Base-by-base conservation (phyloP, 2,797 vertebrate species). In the Pogoniulus pusillus region DNA sequence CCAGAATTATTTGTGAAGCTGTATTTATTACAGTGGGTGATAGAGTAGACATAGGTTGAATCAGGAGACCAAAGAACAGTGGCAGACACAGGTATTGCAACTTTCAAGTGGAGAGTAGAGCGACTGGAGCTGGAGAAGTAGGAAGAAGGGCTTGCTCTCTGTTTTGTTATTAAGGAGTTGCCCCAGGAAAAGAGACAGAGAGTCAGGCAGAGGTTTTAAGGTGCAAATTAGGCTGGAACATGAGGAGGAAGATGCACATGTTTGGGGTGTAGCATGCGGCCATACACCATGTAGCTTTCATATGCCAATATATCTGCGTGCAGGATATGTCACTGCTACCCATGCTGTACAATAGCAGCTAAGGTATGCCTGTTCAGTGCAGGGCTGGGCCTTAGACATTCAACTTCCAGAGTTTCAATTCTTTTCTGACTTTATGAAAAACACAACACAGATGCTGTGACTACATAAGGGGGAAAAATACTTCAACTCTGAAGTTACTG, bases 221-320 rank as follows among this genome's bases (percentile, higher is more conserved):
- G 19, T 41, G 20, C 13, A 53, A 20, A 43, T 22, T 59, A 35
- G 64, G 55, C 34, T 59, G 47, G 19, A 80, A 55, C 49, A 26
- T 51, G 22, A 16, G 45, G 62, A 64, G 55, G 57, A 34, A 64
- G 16, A 27, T 39, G 60, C 24, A 14, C n/a, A 1, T 1, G 1
- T 66, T 58, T 79, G 68, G 35, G 65, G 54, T 24, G 58, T 8
- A 27, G 39, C 8, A 17, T 19, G 49, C 24, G 24, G 43, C 39
- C 39, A 13, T 39, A 39, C 14, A 39, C 29, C 6, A 0, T 32
- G 0, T 10, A 35, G 15, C 24, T 70, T 32, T 62, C 11, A 22
- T 37, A 32, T 1, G 0, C 51, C 18, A 13, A 4, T 4, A 2
- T 16, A 17, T 7, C 19, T 41, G 22, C 12, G 16, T 20, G 13